Base-by-base conservation (phyloP, 2,888 invertebrate species). In the Ganaspis brasiliensis region DNA sequence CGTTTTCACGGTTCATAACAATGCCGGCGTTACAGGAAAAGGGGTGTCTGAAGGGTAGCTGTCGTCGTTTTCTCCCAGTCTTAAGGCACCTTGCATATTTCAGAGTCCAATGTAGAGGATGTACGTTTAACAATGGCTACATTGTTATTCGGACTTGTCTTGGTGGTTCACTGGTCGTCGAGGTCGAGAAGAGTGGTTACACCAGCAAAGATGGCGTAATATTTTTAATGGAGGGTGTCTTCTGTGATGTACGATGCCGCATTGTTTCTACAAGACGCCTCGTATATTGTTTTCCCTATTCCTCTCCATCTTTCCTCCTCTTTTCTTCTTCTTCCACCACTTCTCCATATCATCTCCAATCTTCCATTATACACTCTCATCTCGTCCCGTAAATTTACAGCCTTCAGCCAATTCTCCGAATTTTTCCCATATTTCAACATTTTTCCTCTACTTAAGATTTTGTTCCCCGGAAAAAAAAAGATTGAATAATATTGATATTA, bases 191-290 rank as follows among this genome's bases (percentile, higher is more conserved):
- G 81, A 72, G 76, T 67, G 76, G 84, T 84, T 82, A 78, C 84
- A 75, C 81, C 85, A 85, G 83, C 86, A 19, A 89, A 90, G 89
- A 89, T 89, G 90, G 87, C 88, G 90, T 89, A 90, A 90, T 91
- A 91, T 90, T 91, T 91, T 90, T 91, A 91, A 91, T 90, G 91
- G 90, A 89, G 87, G 88, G 87, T 88, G 89, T 89, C 89, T 86
- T 85, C 87, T 89, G 88, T 91, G 91, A 91, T 91, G 89, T 89
- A 89, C 89, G 89, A 87, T 85, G 83, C 83, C 84, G 88, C 89
- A 89, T 91, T 90, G 91, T 90, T 89, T 89, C 88, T 83, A 79
- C 84, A 86, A 87, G 89, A 88, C 87, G 86, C 86, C 86, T 87
- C 84, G 86, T 88, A 87, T 87, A 88, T 89, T 90, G 88, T 89